A percentile compares a stretch with the other conserved stretches of the same genome.
These are phyloP conservation scores for Clarias fuscus DNA, from an alignment of 2,797 vertebrate species.

Conservation along the genomic window DNA sequence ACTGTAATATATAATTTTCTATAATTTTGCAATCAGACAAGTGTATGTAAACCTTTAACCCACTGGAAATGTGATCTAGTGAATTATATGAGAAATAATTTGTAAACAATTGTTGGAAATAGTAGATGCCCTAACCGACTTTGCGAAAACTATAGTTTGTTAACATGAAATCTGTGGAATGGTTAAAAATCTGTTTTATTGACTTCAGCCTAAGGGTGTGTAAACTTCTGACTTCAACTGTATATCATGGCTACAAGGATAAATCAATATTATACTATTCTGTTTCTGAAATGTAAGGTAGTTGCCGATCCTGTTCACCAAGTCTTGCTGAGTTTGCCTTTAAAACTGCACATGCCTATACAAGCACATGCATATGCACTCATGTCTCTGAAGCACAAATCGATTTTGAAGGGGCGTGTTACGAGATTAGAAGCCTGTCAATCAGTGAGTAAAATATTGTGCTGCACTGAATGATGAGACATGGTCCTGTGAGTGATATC, in stretches of 20 bases:
- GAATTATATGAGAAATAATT: too few relatives aligned
- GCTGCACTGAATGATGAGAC: conserved; percentile 27
- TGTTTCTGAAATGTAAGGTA: background rate
- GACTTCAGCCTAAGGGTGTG: too few relatives aligned
- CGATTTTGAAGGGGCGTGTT: conserved; percentile 32
- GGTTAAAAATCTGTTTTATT: too few relatives aligned
- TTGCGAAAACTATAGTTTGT: too few relatives aligned
- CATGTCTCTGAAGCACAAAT: conserved; percentile 21
- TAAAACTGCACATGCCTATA: background rate
- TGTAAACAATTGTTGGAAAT: too few relatives aligned
- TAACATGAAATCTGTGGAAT: too few relatives aligned
- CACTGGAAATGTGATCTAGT: too few relatives aligned
- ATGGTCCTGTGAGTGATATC: conserved; percentile 29
- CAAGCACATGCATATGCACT: conserved; percentile 63
- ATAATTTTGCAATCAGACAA: too few relatives aligned
- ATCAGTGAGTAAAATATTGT: conserved; percentile 40
- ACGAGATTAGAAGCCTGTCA: conserved; percentile 41
- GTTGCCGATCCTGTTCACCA: background rate
- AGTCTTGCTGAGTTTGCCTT: conserved; percentile 2
- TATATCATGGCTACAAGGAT: background rate
- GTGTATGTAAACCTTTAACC: too few relatives aligned
- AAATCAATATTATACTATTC: background rate
- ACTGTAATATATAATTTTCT: too few relatives aligned
- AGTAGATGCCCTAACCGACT: too few relatives aligned
- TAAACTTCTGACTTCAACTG: background rate